Percentiles rank a stretch among this genome's conserved stretches.
These are phyloP conservation scores for Propithecus deckenii DNA, from an alignment of 2,797 vertebrate species.

Conservation along the genomic window DNA sequence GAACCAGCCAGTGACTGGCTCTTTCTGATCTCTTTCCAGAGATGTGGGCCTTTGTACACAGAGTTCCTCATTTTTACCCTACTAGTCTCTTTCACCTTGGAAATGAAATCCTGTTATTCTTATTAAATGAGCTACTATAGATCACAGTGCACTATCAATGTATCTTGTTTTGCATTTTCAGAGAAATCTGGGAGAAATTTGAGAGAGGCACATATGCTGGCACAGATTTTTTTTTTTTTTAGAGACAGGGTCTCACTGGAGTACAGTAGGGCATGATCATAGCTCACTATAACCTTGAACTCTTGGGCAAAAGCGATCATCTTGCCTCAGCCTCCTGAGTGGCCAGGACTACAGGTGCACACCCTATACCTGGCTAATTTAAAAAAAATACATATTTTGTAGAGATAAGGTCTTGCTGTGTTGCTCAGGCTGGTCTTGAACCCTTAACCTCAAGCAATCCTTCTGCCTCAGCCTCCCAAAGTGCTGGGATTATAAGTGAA, in stretches of 20 bases:
- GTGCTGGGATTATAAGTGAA: background rate
- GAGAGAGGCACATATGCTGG: background rate
- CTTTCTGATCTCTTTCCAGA: conserved; percentile 48
- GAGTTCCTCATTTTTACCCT: conserved; percentile 28
- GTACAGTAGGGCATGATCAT: background rate
- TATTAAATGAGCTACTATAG: conserved; percentile 21
- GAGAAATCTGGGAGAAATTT: background rate
- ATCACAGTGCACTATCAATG: background rate
- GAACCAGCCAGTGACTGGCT: background rate
- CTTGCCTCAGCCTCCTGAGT: background rate
- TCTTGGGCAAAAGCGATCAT: background rate
- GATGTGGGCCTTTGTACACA: background rate
- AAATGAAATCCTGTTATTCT: conserved; percentile 7
- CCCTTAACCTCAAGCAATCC: background rate
- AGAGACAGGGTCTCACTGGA: background rate
- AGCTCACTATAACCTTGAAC: background rate
- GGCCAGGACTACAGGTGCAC: background rate
- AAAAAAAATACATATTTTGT: background rate
- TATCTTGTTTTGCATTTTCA: conserved; percentile 31
- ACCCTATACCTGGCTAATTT: background rate
- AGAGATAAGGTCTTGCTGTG: background rate
- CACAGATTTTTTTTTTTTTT: background rate
- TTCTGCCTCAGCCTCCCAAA: background rate
- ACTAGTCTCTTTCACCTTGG: background rate
- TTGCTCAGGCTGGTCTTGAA: background rate